phyloP scores from a whole-genome alignment of 1,140 invertebrate species.

The Zaprionus vittiger region DNA sequence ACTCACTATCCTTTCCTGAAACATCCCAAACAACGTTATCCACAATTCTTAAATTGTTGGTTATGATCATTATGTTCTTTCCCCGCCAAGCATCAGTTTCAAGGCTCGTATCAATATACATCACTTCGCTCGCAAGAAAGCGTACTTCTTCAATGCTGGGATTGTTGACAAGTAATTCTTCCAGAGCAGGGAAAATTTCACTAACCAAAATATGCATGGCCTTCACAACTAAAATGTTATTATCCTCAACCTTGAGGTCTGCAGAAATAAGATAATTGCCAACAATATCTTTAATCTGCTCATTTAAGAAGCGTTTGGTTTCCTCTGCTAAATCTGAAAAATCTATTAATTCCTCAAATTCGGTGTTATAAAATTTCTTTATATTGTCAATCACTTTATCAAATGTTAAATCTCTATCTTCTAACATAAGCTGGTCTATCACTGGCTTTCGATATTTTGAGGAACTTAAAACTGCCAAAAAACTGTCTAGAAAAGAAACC shows the following conservation, averaged over 20 bases:
- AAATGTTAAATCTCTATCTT: background rate
- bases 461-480: background rate
- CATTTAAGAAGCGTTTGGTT: background rate
- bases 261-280: background rate
- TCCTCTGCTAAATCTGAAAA: background rate
- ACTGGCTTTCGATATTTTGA: background rate
- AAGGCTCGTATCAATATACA: background rate
- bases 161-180: too few species aligned
- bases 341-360: background rate
- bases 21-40: background rate
- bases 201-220: too few species aligned
- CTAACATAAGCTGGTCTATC: background rate
- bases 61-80: background rate
- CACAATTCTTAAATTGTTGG: background rate
- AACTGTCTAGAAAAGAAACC: background rate
- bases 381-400: background rate
- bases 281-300: too few species aligned
- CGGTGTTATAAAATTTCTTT: background rate
- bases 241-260: background rate
- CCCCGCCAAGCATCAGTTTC: background rate
- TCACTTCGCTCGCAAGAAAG: background rate
- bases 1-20: background rate
- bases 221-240: background rate
- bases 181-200: too few species aligned
- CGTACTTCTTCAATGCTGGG: background rate